Conservation (phyloP, 2,888 invertebrate species). For the Oscheius sp. region DNA sequence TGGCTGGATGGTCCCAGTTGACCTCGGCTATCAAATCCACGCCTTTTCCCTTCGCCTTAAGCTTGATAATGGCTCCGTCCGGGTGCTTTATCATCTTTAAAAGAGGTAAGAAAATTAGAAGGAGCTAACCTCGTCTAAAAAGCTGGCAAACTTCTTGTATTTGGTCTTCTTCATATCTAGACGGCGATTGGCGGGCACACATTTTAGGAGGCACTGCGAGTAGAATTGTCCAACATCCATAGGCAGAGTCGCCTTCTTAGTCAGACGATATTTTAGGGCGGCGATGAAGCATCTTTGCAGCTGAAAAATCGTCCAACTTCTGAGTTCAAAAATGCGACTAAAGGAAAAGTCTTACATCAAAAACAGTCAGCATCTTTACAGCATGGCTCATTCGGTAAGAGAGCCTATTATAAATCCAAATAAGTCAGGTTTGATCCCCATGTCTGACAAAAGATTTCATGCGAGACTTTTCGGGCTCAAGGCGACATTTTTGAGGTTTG, state of each 20-base stretch:
- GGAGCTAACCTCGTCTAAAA: slow-evolving; percentile 54
- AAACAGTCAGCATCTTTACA: no score
- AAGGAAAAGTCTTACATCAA: no score
- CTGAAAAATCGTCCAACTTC: slow-evolving; percentile 37
- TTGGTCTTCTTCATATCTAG: slow-evolving; percentile 71
- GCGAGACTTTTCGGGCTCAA: no score
- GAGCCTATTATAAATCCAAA: no score
- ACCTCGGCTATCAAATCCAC: slow-evolving; percentile 65
- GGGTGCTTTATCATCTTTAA: slow-evolving; percentile 43
- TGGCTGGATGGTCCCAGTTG: slow-evolving; percentile 51
- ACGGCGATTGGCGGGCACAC: slow-evolving; percentile 58
- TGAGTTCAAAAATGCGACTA: no score
- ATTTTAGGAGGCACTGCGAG: slow-evolving; percentile 48
- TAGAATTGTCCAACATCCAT: slow-evolving; percentile 68
- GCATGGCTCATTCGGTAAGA: no score
- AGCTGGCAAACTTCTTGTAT: slow-evolving; percentile 69
- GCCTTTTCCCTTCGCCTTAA: slow-evolving; percentile 65
- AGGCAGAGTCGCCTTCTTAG: slow-evolving; percentile 56
- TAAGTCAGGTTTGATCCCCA: no score
- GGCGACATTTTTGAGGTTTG: no score
- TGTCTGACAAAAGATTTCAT: no score
- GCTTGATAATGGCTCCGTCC: slow-evolving; percentile 29
- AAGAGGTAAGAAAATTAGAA: no score
- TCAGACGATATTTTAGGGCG: slow-evolving; percentile 59
- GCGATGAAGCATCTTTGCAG: slow-evolving; percentile 62